phyloP scores from a whole-genome alignment of 2,888 invertebrate species.

The Tolmerus cingulatus region DNA sequence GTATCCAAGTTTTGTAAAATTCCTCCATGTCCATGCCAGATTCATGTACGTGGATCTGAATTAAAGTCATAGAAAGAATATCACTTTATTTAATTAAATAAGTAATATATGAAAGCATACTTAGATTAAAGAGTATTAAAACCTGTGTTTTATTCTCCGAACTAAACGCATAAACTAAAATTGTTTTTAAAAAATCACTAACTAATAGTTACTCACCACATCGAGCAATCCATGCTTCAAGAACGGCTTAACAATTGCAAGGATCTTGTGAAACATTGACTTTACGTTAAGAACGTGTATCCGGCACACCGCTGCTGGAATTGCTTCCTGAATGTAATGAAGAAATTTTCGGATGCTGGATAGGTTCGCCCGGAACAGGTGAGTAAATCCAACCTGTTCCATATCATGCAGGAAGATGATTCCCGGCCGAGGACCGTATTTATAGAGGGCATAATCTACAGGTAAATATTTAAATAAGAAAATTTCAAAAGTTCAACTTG shows the following conservation, averaged over 20 bases:
- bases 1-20: conserved; percentile 66
- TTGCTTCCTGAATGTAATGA: conserved; percentile 71
- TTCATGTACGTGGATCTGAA: conserved; percentile 70
- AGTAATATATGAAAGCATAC: too few relatives aligned
- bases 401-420: conserved; percentile 73
- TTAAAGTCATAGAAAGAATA: background rate
- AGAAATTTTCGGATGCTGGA: conserved; percentile 69
- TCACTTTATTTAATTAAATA: background rate
- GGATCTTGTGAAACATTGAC: conserved; percentile 67
- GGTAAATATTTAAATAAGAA: background rate
- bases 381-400: conserved; percentile 69
- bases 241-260: conserved; percentile 67
- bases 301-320: conserved; percentile 71
- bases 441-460: conserved; percentile 67
- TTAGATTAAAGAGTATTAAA: background rate
- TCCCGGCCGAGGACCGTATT: conserved; percentile 70
- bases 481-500: too few relatives aligned
- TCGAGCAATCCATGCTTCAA: conserved; percentile 68
- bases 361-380: conserved; percentile 68
- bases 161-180: too few relatives aligned
- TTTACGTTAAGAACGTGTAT: conserved; percentile 72
- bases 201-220: conserved; percentile 59
- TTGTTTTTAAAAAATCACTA: too few relatives aligned
- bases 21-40: conserved; percentile 67
- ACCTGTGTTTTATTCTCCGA: background rate